Evolutionary conservation across 2,113 vertebrate genomes (phyloP), one percentile per base, ranked within the genome.

Genomic region (Talpa occidentalis): DNA sequence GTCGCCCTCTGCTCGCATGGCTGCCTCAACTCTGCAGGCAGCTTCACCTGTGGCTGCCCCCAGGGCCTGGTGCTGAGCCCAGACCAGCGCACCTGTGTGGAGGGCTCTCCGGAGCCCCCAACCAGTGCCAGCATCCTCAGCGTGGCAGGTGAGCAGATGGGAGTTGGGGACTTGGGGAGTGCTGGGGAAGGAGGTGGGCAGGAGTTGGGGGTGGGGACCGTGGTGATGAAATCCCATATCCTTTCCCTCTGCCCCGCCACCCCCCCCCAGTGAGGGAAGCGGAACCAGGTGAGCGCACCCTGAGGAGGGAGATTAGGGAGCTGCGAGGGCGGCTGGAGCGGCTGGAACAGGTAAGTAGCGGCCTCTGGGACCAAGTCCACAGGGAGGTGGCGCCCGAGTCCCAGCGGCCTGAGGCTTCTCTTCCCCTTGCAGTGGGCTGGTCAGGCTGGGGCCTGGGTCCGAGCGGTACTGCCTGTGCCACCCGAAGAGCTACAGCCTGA

Each of bases 1-100:
- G 7, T 93, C 21, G 22, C 85, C 3, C 64, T 94, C 49, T 98
- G 98, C 19, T 94, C 96, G 0, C 98, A 98, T 5, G 7, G 2
- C 6, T 98, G 98, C 32, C 10, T 95, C 16, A 98, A 98, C 79
- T 98, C 98, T 0, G 94, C 77, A 0, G 98, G 98, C 81, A 98
- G 98, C 81, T 98, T 96, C 91, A 54, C 35, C 9, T 98, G 98
- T 30, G 22, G 93, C 32, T 98, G 98, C n/a, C 95, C 97, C 0
- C n/a, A 19, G 0, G 95, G 97, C n/a, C 96, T 96, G 80, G 59
- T 22, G 69, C 96, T 97, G n/a, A 95, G 94, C 19, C 77, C 56
- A 0, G 97, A 98, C 0, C 74, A 95, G 28, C 97, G 81, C 66
- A 80, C 89, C 22, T 98, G 98, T 7, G 15, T 28, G 2, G 73